Evolutionary conservation across 2,888 invertebrate genomes (phyloP).

Genomic region (Scrobipalpa atriplicella): DNA sequence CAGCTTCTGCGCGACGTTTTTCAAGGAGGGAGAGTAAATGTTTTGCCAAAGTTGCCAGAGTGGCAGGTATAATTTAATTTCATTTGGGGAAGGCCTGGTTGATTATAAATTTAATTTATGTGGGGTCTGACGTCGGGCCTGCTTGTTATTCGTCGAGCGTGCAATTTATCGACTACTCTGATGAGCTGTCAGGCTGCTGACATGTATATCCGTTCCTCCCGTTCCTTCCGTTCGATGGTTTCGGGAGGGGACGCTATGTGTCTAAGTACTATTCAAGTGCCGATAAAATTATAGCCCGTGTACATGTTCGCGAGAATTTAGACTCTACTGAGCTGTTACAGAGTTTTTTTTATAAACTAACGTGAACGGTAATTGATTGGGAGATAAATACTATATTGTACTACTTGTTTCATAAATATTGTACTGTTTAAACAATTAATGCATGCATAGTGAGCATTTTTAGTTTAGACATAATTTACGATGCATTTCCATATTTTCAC

Average conservation of each 20-base stretch:
- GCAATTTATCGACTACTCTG: conserved; percentile 66
- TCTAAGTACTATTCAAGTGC: conserved; percentile 9
- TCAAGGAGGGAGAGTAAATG: conserved; percentile 68
- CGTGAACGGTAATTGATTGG: neutral
- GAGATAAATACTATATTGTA: neutral
- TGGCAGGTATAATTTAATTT: conserved; percentile 78
- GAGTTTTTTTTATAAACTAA: neutral
- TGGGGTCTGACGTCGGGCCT: conserved; percentile 65
- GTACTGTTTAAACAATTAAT: too few species aligned
- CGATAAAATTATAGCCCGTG: conserved; percentile 10
- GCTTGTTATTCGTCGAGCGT: conserved; percentile 71
- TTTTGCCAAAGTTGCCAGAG: conserved; percentile 66
- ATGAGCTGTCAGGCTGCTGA: conserved; percentile 53
- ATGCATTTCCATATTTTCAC: too few species aligned
- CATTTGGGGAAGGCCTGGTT: conserved; percentile 67
- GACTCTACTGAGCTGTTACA: neutral
- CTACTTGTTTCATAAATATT: too few species aligned
- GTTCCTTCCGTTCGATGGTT: conserved; percentile 32
- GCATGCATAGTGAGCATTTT: too few species aligned
- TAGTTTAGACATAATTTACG: too few species aligned
- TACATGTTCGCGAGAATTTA: neutral
- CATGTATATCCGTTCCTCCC: conserved; percentile 40
- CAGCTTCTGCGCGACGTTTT: conserved; percentile 61
- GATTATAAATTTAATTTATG: conserved; percentile 81
- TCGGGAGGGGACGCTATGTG: neutral